A percentile compares a stretch with the other conserved stretches of the same genome.
These are phyloP conservation scores for Myzus persicae DNA, from an alignment of 1,140 invertebrate species.

Conservation along the genomic window DNA sequence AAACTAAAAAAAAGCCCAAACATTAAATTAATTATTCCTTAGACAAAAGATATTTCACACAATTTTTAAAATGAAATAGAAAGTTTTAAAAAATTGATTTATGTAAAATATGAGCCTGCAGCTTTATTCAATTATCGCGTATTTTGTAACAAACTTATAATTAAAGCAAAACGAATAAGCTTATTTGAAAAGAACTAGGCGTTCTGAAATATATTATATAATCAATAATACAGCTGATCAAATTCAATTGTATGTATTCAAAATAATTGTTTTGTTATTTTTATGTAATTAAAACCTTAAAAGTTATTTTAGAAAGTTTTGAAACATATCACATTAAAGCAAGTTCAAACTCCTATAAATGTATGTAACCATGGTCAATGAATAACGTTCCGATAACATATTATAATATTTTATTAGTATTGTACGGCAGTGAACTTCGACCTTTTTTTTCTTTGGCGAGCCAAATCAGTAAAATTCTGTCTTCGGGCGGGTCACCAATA, in stretches of 20 bases:
- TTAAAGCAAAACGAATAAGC: neutral
- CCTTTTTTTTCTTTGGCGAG: neutral
- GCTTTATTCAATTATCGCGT: neutral
- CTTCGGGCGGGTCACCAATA: neutral
- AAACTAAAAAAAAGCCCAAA: neutral
- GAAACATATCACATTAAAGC: neutral
- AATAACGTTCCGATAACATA: neutral
- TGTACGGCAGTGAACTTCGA: neutral
- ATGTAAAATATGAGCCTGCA: neutral
- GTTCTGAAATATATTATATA: neutral
- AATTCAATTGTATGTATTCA: neutral
- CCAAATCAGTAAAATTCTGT: neutral
- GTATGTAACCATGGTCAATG: neutral
- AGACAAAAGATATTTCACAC: neutral
- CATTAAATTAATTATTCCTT: neutral
- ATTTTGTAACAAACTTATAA: neutral
- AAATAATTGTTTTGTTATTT: neutral
- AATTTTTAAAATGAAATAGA: neutral
- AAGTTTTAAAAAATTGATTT: neutral
- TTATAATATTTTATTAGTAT: too few species aligned
- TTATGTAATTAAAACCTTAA: neutral
- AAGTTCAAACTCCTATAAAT: neutral
- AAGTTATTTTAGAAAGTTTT: neutral
- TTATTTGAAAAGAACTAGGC: neutral
- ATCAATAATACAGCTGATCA: neutral